Evolutionary conservation across 2,113 vertebrate genomes (phyloP).

Genomic region (Pluvialis apricaria): DNA sequence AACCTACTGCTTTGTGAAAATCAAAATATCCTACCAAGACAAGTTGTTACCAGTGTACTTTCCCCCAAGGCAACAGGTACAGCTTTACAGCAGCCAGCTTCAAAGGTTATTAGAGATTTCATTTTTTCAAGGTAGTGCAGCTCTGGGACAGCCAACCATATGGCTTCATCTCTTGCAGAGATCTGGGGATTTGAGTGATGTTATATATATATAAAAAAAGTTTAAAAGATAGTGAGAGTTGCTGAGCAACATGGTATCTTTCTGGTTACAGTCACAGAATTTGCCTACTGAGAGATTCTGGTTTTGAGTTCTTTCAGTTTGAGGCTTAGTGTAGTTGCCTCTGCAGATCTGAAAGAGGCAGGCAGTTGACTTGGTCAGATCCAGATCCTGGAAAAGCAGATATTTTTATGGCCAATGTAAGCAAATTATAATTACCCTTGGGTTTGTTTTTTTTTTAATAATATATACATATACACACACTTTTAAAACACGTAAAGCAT

Average conservation of each 20-base stretch:
- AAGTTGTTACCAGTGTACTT: background rate
- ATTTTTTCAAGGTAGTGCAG: background rate
- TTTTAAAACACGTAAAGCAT: background rate
- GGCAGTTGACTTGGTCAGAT: background rate
- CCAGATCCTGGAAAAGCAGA: background rate
- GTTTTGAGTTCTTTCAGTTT: slow-evolving; percentile 6
- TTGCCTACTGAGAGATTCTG: slow-evolving; percentile 8
- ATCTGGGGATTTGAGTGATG: background rate
- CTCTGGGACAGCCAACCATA: background rate
- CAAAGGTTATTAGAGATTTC: background rate
- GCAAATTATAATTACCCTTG: background rate
- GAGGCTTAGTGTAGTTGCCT: background rate
- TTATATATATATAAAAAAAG: background rate
- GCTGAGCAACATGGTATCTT: slow-evolving; percentile 29
- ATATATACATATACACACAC: background rate
- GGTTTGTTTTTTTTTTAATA: background rate
- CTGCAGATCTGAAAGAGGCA: background rate
- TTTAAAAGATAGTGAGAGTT: background rate
- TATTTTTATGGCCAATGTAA: background rate
- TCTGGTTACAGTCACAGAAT: background rate
- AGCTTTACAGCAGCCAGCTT: background rate
- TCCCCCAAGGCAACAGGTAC: background rate
- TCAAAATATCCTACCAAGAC: background rate
- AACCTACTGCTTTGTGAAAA: background rate
- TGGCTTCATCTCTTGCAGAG: background rate